Evolutionary conservation across 2,797 vertebrate species (phyloP), one percentile per base, ranked within the genome.

Genomic region (Galaxias olidus): DNA sequence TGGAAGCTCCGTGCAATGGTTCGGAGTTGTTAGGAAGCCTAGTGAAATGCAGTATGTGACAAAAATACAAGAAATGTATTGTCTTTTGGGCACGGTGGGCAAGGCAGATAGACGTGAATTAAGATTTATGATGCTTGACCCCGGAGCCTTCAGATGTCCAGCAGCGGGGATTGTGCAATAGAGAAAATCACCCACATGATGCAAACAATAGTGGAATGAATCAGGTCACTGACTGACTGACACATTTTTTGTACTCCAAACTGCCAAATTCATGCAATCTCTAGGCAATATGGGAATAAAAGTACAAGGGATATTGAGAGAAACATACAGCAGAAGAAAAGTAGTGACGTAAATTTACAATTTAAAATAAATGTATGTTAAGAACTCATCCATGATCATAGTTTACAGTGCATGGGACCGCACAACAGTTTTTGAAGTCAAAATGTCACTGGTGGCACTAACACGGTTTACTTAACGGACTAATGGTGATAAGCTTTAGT

Each of bases 201-300:
- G 67, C 76, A 75, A 81, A 83, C 9, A 17, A 60, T 77, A 84
- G 73, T 59, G 71, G 83, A 74, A 80, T 56, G 48, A 90, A 88
- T 86, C 74, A 75, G 88, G 87, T 87, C 87, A 88, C 69, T 63
- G 82, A 85, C 66, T 89, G 83, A 86, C 84, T n/a, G n/a, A n/a
- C n/a, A n/a, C n/a, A n/a, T n/a, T 88, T 76, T 79, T 83, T 91
- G 77, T 66, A 65, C 73, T 65, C 53, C 78, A 80, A 81, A 83
- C 71, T 78, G 85, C 74, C 86, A 66, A 89, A 75, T 88, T 86
- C 77, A 62, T 76, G 12, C 30, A 52, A 73, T 81, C 85, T 84
- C 84, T 15, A 10, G 69, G 75, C 84, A 42, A 4, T 18, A 45
- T 7, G 18, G 46, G 18, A 30, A 20, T 20, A 40, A 19, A 41